Base-by-base conservation (phyloP, 2,113 vertebrate species). In the Ivindomyrus marchei region DNA sequence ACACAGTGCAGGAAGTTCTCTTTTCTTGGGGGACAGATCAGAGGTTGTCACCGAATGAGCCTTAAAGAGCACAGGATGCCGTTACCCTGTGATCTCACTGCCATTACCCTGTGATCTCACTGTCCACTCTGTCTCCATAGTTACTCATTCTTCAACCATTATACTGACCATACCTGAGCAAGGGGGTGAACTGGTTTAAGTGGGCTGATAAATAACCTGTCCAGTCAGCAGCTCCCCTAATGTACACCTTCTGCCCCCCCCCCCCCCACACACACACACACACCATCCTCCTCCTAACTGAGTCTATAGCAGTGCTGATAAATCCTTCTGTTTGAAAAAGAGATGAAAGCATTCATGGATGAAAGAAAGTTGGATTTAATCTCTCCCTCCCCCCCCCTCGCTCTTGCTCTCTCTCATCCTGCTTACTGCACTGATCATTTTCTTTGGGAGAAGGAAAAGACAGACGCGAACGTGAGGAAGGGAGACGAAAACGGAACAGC, bases 341-440 rank as follows among this genome's bases (percentile, higher is more conserved):
- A 89, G 90, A 93, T 88, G 89, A 91, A 93, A 88, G 85, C 83
- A 88, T 87, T 96, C 96, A 97, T 96, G 96, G 96, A 97, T 97
- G 96, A 97, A 97, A 97, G 97, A 96, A 97, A 97, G 95, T 97
- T 97, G 97, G 95, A 98, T 98, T 98, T 97, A 97, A 98, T 98
- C 97, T 98, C 95, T 95, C 88, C 50, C 95, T 95, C 45, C 93
- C 95, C 95, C 95, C 95, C 9, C 24, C 95, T 95, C 95, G 3
- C 24, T 95, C 96, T 97, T 88, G 77, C 31, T 17, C 49, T 95
- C 95, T 96, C 95, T 95, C 96, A 96, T 96, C 96, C 95, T 95
- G 94, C 94, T 95, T 94, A 95, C 95, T 96, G 95, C 95, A 96
- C 95, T 96, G 96, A 97, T 96, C 96, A 96, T 96, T 97, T 96